Percentiles rank a stretch among this genome's conserved stretches.
Conservation (phyloP, 2,888 invertebrate genomes). For the Drosophila acutilabella region DNA sequence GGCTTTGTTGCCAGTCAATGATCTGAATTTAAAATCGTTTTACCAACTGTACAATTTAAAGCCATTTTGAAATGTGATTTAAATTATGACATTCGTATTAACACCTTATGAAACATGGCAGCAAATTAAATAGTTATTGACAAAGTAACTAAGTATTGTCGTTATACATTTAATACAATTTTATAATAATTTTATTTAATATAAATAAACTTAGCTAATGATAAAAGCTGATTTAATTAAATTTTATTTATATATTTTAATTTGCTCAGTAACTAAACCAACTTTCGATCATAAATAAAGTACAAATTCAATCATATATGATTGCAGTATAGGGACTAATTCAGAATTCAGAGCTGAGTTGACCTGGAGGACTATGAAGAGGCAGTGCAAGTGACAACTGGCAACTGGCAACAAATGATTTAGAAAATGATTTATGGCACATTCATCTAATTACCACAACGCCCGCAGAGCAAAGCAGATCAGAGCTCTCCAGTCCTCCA, state of each 20-base stretch:
- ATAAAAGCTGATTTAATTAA: too few species aligned
- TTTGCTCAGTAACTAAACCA: neutral
- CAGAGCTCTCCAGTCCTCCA: neutral
- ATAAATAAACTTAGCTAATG: too few species aligned
- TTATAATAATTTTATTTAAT: too few species aligned
- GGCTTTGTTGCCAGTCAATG: neutral
- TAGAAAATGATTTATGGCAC: conserved; percentile 78
- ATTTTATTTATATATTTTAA: neutral
- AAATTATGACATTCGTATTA: neutral
- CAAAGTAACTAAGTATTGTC: too few species aligned
- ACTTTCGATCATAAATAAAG: conserved; percentile 4
- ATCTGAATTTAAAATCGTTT: conserved; percentile 22
- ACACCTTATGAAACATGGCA: too few species aligned
- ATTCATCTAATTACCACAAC: conserved; percentile 77
- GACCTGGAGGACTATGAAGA: conserved; percentile 24
- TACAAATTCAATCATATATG: conserved; percentile 38
- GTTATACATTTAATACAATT: too few species aligned
- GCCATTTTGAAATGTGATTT: neutral
- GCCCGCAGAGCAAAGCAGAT: conserved; percentile 52
- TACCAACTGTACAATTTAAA: neutral
- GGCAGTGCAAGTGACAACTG: conserved; percentile 42
- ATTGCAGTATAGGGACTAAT: neutral
- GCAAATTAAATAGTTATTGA: too few species aligned
- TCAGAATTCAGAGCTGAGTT: neutral
- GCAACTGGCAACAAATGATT: conserved; percentile 71